Conservation (phyloP, 2,113 vertebrate species). For the Plecotus auritus region DNA sequence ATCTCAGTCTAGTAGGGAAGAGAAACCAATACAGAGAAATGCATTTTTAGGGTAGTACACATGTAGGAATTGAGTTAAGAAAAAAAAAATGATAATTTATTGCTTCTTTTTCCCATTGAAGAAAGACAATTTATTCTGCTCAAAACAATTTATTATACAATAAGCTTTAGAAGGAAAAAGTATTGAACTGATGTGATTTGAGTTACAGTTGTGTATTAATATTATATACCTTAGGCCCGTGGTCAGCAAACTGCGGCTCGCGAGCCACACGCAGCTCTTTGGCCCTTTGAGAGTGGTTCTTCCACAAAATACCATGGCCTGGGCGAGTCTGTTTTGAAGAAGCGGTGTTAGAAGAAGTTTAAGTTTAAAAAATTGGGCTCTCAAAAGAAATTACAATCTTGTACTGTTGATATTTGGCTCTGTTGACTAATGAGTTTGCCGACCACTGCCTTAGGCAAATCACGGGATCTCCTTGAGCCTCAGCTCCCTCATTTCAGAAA, state of each 20-base stretch:
- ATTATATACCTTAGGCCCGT: background rate
- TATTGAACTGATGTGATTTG: background rate
- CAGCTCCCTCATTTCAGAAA: background rate
- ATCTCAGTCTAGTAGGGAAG: background rate
- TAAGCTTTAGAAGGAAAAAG: background rate
- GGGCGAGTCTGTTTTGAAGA: no score
- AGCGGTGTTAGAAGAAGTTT: no score
- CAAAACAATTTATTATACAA: background rate
- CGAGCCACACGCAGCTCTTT: no score
- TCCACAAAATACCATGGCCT: no score
- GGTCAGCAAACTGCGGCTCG: no score
- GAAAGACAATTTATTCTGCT: background rate
- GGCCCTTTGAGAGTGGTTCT: no score
- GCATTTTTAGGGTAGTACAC: background rate
- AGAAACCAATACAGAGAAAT: background rate
- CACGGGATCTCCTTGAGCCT: background rate
- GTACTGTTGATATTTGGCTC: no score
- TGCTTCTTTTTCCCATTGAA: background rate
- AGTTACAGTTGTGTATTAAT: background rate
- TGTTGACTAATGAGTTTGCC: no score
- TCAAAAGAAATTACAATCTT: no score
- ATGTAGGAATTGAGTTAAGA: background rate
- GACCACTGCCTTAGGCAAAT: background rate
- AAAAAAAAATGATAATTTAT: background rate
- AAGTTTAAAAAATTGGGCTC: no score